Conservation (phyloP, 2,113 vertebrate species). For the Archilochus colubris region DNA sequence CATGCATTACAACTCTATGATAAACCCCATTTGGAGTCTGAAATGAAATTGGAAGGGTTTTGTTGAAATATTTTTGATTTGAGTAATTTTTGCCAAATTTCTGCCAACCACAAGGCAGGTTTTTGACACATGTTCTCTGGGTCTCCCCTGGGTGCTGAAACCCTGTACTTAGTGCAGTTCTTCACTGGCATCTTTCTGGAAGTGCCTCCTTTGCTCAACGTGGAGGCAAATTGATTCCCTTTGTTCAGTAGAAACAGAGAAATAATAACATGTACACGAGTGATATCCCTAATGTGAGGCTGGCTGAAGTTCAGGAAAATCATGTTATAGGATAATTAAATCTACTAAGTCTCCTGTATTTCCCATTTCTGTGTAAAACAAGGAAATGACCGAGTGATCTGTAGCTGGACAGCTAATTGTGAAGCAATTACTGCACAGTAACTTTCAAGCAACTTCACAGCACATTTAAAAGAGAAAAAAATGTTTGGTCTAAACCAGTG, state of each 20-base stretch:
- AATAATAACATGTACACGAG: conserved; percentile 16
- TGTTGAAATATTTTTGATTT: conserved; percentile 25
- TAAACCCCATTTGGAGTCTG: neutral
- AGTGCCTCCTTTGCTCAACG: neutral
- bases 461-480: neutral
- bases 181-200: neutral
- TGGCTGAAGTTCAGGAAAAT: conserved; percentile 16
- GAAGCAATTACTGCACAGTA: neutral
- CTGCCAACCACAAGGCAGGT: neutral
- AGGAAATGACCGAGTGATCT: neutral
- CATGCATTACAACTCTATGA: neutral
- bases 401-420: neutral
- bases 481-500: neutral
- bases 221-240: neutral
- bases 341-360: neutral
- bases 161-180: conserved; percentile 26
- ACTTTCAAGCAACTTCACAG: neutral
- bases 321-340: neutral
- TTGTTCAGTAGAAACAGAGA: conserved; percentile 20
- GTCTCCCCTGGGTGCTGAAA: conserved; percentile 47
- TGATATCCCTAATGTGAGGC: neutral
- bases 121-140: neutral
- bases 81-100: conserved; percentile 8
- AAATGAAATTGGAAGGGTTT: conserved; percentile 40
- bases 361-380: neutral